These are phyloP conservation scores for Chironomus riparius DNA, from an alignment of 2,888 invertebrate species.

Conservation along the genomic window DNA sequence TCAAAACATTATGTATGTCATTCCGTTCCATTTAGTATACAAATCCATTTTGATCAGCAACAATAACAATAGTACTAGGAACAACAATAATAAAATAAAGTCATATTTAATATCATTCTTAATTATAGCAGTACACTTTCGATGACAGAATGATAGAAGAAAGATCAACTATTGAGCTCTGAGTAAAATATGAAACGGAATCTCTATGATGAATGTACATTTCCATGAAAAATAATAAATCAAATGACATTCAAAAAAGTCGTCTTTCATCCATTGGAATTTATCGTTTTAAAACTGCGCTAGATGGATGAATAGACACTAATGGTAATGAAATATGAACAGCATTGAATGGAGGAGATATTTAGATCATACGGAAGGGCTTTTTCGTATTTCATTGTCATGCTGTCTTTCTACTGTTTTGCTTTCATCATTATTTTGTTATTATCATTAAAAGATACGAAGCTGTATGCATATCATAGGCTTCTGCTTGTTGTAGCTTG, in stretches of 20 bases:
- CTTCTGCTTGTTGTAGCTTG: no score
- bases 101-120: background rate
- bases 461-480: no score
- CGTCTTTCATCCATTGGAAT: conserved; percentile 6
- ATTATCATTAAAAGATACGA: background rate
- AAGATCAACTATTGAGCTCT: no score
- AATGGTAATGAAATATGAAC: conserved; percentile 16
- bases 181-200: background rate
- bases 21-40: no score
- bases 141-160: conserved; percentile 14
- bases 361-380: conserved; percentile 15
- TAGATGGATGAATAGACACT: background rate
- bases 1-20: no score
- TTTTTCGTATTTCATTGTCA: background rate
- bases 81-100: no score
- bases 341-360: background rate
- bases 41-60: no score
- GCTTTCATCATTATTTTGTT: background rate
- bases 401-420: background rate
- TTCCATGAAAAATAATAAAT: conserved; percentile 22
- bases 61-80: no score
- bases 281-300: background rate
- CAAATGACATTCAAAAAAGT: conserved; percentile 24
- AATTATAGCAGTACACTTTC: background rate
- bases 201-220: conserved; percentile 10